Evolutionary conservation across 2,888 invertebrate genomes (phyloP).

Genomic region (Leucoptera coffeella): DNA sequence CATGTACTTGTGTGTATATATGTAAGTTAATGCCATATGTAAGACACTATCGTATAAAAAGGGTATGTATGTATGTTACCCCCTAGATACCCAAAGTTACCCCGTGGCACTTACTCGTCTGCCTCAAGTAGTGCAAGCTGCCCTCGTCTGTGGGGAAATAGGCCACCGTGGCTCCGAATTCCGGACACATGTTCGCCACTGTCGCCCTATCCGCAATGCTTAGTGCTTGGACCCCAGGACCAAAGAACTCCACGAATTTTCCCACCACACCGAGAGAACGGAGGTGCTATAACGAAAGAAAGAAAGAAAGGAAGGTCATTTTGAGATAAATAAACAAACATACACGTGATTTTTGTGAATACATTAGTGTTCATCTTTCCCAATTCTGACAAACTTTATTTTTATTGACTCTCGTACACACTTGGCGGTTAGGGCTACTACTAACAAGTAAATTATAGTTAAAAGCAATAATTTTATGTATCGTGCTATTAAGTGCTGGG

Average conservation of each 20-base stretch:
- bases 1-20: too few relatives aligned
- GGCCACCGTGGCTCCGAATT: slow-evolving; percentile 93
- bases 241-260: slow-evolving; percentile 98
- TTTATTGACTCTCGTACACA: too few relatives aligned
- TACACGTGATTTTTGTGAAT: too few relatives aligned
- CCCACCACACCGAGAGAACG: slow-evolving; percentile 94
- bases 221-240: slow-evolving; percentile 82
- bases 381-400: too few relatives aligned
- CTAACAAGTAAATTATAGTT: slow-evolving; percentile 4
- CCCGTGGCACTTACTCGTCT: slow-evolving; percentile 60
- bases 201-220: slow-evolving; percentile 97
- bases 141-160: slow-evolving; percentile 87
- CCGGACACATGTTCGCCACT: slow-evolving; percentile 97
- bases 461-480: neutral
- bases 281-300: slow-evolving; percentile 57
- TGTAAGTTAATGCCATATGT: too few relatives aligned
- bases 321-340: too few relatives aligned
- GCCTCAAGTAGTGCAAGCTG: slow-evolving; percentile 76
- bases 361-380: too few relatives aligned
- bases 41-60: too few relatives aligned
- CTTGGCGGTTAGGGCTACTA: neutral
- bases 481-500: neutral
- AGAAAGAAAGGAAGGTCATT: too few relatives aligned
- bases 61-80: too few relatives aligned
- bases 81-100: too few relatives aligned